A percentile compares a stretch with the other conserved stretches of the same genome.
Conservation (phyloP, 2,797 vertebrate genomes). For the Cyprinodon diabolis region DNA sequence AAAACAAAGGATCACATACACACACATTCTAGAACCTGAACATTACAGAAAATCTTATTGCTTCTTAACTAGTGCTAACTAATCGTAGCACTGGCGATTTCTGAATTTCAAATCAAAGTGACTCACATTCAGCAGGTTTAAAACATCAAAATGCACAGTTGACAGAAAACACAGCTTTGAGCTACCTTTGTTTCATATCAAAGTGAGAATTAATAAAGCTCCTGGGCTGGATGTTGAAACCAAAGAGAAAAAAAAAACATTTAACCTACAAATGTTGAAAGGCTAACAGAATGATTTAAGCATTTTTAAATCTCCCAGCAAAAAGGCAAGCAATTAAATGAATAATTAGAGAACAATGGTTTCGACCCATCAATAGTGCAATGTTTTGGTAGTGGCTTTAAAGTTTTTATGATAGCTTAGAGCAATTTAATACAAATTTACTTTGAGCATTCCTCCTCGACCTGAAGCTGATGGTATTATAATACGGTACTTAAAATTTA, state of each 20-base stretch:
- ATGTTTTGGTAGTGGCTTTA: background rate
- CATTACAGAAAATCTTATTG: no score
- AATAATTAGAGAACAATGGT: background rate
- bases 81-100: slow-evolving; percentile 63
- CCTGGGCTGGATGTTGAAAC: background rate
- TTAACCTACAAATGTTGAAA: background rate
- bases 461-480: background rate
- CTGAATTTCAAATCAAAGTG: slow-evolving; percentile 62
- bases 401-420: background rate
- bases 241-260: background rate
- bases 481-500: background rate
- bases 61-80: no score
- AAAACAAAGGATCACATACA: no score
- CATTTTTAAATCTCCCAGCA: background rate
- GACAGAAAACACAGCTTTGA: background rate
- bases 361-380: background rate
- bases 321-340: background rate
- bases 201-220: background rate
- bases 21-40: no score
- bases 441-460: background rate
- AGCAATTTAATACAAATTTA: background rate
- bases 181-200: background rate
- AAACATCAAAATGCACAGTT: slow-evolving; percentile 6
- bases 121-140: slow-evolving; percentile 34
- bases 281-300: background rate